These are phyloP conservation scores for Mystacides longicornis DNA, from an alignment of 2,888 invertebrate genomes.

Conservation along the genomic window DNA sequence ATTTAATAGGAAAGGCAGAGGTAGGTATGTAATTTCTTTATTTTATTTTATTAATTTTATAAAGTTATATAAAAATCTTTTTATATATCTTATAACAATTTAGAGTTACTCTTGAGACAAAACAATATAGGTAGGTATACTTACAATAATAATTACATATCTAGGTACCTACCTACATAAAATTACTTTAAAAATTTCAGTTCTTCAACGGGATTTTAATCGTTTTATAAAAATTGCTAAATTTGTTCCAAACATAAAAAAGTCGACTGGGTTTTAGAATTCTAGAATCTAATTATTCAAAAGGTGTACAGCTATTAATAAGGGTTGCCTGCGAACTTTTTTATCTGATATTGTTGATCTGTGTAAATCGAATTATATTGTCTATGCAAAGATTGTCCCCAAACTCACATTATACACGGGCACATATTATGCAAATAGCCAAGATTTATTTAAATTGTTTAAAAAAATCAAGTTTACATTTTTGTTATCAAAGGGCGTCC, in stretches of 20 bases:
- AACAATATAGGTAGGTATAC: no score
- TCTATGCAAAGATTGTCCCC: slow-evolving; percentile 18
- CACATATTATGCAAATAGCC: slow-evolving; percentile 18
- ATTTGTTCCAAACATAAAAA: not conserved
- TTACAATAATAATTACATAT: not conserved
- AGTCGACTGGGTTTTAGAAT: not conserved
- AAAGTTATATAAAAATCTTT: no score
- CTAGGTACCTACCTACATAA: not conserved
- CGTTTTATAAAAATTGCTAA: no score
- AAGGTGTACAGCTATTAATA: slow-evolving; percentile 6
- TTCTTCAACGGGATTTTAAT: no score
- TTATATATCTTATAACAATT: no score
- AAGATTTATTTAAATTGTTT: slow-evolving; percentile 16
- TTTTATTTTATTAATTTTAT: no score
- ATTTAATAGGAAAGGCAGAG: no score
- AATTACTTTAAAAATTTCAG: not conserved
- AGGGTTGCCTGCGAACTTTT: slow-evolving; percentile 14
- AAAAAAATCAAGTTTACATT: slow-evolving; percentile 12
- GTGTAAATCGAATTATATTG: slow-evolving; percentile 23
- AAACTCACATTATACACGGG: not conserved
- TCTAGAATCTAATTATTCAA: slow-evolving; percentile 1
- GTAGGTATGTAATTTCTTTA: no score
- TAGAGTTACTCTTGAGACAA: no score
- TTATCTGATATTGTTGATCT: slow-evolving; percentile 14
- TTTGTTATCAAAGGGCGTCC: slow-evolving; percentile 1